A percentile compares a stretch with the other conserved stretches of the same genome.
Conservation (phyloP, 2,113 vertebrate species). For the Abramis brama region DNA sequence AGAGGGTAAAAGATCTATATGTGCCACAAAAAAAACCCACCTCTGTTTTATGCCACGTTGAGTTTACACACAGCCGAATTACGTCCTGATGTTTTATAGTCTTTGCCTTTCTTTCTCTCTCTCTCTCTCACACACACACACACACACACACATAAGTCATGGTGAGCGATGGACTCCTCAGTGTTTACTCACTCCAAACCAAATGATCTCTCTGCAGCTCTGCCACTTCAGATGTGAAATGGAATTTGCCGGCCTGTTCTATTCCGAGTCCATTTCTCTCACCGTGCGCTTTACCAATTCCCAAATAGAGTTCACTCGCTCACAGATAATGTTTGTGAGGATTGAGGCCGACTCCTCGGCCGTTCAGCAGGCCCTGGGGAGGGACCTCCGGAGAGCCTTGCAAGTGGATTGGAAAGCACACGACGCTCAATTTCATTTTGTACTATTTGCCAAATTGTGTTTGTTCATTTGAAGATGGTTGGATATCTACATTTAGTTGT, state of each 20-base stretch:
- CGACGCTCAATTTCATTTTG: conserved; percentile 88
- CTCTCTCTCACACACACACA: conserved; percentile 44
- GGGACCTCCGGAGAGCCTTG: conserved; percentile 79
- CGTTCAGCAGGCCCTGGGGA: conserved; percentile 85
- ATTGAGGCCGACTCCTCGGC: conserved; percentile 86
- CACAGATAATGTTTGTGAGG: conserved; percentile 92
- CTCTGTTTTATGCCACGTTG: conserved; percentile 19
- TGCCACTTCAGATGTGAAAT: conserved; percentile 99
- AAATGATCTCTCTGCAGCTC: conserved; percentile 97
- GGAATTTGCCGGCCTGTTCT: conserved; percentile 91
- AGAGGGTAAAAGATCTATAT: conserved; percentile 14
- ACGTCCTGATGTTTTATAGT: conserved; percentile 33
- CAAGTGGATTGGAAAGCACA: conserved; percentile 87
- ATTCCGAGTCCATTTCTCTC: conserved; percentile 86
- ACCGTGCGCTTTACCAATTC: conserved; percentile 88
- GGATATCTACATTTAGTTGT: conserved; percentile 81
- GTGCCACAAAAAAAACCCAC: background rate
- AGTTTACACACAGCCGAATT: conserved; percentile 38
- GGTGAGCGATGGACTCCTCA: conserved; percentile 92
- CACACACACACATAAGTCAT: conserved; percentile 87
- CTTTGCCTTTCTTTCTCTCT: conserved; percentile 6
- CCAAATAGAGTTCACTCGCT: conserved; percentile 91
- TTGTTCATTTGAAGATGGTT: conserved; percentile 85
- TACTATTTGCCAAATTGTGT: conserved; percentile 86
- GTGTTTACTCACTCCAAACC: conserved; percentile 96